Evolutionary conservation across 2,113 vertebrate genomes (phyloP).

Genomic region (Polyodon spathula): DNA sequence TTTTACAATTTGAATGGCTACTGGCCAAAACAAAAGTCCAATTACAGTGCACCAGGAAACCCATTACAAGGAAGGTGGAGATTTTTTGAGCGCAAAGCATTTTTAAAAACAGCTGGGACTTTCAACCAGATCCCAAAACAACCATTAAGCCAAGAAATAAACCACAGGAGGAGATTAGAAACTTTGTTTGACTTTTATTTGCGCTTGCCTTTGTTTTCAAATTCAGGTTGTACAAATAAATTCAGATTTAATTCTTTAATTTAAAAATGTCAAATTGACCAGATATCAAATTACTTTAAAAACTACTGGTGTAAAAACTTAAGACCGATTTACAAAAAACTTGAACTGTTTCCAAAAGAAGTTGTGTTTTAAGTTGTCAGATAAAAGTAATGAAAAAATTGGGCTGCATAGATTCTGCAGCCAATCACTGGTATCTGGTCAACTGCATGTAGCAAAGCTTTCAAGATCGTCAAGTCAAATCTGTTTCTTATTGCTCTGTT

Average conservation of each 20-base stretch:
- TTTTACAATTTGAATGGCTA: too few relatives aligned
- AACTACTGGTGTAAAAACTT: slow-evolving; percentile 99
- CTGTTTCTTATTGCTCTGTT: slow-evolving; percentile 98
- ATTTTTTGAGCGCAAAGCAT: too few relatives aligned
- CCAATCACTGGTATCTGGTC: slow-evolving; percentile 96
- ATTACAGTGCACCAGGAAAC: too few relatives aligned
- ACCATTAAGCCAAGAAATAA: too few relatives aligned
- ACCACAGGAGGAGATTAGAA: not conserved
- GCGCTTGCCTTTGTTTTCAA: slow-evolving; percentile 84
- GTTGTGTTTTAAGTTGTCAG: slow-evolving; percentile 72
- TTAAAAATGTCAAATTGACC: slow-evolving; percentile 99
- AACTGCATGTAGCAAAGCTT: slow-evolving; percentile 98
- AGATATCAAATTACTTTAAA: slow-evolving; percentile 99
- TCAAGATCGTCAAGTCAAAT: slow-evolving; percentile 96
- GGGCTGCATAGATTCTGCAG: slow-evolving; percentile 98
- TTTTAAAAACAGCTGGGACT: too few relatives aligned
- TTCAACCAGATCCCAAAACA: too few relatives aligned
- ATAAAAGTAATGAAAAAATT: slow-evolving; percentile 96
- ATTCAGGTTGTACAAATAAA: slow-evolving; percentile 88
- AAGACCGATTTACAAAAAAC: slow-evolving; percentile 96
- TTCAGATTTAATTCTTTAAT: too few relatives aligned
- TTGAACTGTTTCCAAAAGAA: slow-evolving; percentile 93
- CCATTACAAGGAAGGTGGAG: too few relatives aligned
- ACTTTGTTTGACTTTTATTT: slow-evolving; percentile 58
- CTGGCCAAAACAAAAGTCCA: too few relatives aligned